Percentiles rank a stretch among this genome's conserved stretches.
phyloP scores from a whole-genome alignment of 1,140 invertebrate species.

The Pogonognathellus flavescens region DNA sequence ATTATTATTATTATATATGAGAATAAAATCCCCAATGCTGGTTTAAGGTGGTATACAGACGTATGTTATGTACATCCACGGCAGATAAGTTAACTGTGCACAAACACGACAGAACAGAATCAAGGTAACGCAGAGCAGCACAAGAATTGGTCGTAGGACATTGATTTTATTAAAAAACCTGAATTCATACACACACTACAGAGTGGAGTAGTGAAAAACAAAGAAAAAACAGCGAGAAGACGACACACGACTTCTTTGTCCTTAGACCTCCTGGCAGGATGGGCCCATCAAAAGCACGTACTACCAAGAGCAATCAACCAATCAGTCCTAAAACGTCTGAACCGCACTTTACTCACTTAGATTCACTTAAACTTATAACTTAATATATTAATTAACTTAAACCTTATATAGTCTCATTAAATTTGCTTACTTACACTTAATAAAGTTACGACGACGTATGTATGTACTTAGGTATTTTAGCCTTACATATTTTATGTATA shows the following conservation, averaged over 20 bases:
- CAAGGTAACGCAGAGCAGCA: background rate
- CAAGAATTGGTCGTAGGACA: slow-evolving; percentile 37
- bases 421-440: slow-evolving; percentile 47
- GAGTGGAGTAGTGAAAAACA: slow-evolving; percentile 46
- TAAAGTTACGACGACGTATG: slow-evolving; percentile 41
- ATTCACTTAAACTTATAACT: slow-evolving; percentile 43
- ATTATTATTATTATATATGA: too few species aligned
- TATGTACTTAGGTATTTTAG: slow-evolving; percentile 43
- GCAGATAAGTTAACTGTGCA: background rate
- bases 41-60: background rate
- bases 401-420: slow-evolving; percentile 19
- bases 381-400: slow-evolving; percentile 47
- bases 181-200: slow-evolving; percentile 52
- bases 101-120: background rate
- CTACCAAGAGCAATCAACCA: slow-evolving; percentile 51
- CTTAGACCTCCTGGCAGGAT: slow-evolving; percentile 42
- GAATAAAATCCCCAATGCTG: background rate
- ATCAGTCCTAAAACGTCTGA: slow-evolving; percentile 49
- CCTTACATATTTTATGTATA: slow-evolving; percentile 36
- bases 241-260: slow-evolving; percentile 51
- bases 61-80: background rate
- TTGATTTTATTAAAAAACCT: slow-evolving; percentile 54
- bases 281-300: slow-evolving; percentile 40
- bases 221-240: slow-evolving; percentile 48
- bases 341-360: slow-evolving; percentile 41